phyloP scores from a whole-genome alignment of 2,113 vertebrate genomes.

The Toxotes jaculatrix region DNA sequence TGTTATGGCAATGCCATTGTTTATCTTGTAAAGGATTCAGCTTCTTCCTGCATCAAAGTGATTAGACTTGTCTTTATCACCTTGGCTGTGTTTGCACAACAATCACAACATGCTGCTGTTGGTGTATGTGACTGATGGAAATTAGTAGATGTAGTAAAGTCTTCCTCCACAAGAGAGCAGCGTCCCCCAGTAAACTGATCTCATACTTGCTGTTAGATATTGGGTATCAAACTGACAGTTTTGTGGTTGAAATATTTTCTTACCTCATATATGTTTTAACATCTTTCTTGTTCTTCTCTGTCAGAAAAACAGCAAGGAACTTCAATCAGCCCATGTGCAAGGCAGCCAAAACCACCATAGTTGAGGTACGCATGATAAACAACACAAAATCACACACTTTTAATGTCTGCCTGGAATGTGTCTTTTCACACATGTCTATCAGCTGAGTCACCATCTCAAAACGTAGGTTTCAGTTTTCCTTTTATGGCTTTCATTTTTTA shows the following conservation, averaged over 20 bases:
- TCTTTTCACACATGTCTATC: not conserved
- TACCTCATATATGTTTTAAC: not conserved
- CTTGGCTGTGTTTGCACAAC: slow-evolving; percentile 38
- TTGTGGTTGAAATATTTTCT: not conserved
- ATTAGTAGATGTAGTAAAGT: slow-evolving; percentile 38
- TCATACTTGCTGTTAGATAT: not conserved
- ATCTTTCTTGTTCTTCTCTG: slow-evolving; percentile 3
- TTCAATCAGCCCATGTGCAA: slow-evolving; percentile 99
- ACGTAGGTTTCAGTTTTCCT: not conserved
- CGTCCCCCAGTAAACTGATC: slow-evolving; percentile 46
- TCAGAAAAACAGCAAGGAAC: slow-evolving; percentile 96
- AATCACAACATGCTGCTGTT: not conserved
- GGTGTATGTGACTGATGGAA: not conserved
- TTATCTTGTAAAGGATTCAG: slow-evolving; percentile 5
- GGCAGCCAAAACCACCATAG: slow-evolving; percentile 93
- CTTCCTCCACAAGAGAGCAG: slow-evolving; percentile 78
- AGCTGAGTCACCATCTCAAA: not conserved
- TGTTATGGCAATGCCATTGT: not conserved
- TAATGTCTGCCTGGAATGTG: not conserved
- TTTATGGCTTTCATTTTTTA: slow-evolving; percentile 10
- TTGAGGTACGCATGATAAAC: slow-evolving; percentile 88
- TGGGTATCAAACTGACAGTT: not conserved
- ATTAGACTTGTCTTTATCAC: slow-evolving; percentile 7
- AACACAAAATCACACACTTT: not conserved
- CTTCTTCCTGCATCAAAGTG: not conserved